These are phyloP conservation scores for Paraplagusia blochii DNA, from an alignment of 2,113 vertebrate species.

Conservation along the genomic window DNA sequence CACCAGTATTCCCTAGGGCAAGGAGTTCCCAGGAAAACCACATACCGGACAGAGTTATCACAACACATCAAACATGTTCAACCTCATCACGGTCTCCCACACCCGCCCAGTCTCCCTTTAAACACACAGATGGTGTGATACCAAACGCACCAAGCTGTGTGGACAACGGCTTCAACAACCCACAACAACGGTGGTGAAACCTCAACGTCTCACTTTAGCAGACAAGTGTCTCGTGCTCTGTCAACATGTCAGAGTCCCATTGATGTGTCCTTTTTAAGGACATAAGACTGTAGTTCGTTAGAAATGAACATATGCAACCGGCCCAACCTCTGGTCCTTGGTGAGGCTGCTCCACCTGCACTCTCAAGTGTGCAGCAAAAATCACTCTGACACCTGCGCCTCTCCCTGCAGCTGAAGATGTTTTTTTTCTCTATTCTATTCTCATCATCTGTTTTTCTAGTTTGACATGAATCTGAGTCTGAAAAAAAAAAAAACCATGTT, in stretches of 20 bases:
- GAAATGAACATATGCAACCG: constrained; percentile 22
- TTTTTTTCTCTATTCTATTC: constrained; percentile 9
- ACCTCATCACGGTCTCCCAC: constrained; percentile 52
- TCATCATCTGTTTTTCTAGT: background rate
- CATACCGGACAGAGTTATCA: constrained; percentile 73
- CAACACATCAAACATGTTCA: constrained; percentile 70
- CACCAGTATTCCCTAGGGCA: constrained; percentile 60
- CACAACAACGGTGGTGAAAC: constrained; percentile 1
- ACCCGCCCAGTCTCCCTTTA: constrained; percentile 33
- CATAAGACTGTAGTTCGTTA: too few species aligned
- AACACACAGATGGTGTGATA: constrained; percentile 11
- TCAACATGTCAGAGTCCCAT: too few species aligned
- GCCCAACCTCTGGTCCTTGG: constrained; percentile 32
- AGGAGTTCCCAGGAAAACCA: constrained; percentile 75
- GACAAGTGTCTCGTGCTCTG: constrained; percentile 2
- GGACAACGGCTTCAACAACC: constrained; percentile 28
- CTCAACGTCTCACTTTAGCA: constrained; percentile 23
- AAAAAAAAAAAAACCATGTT: constrained; percentile 5
- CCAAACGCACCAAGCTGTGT: constrained; percentile 37
- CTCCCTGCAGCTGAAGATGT: constrained; percentile 15
- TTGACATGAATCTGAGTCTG: background rate
- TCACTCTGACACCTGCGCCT: constrained; percentile 39
- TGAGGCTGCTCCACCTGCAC: constrained; percentile 4
- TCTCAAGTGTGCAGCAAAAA: constrained; percentile 46
- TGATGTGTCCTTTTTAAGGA: background rate